Evolutionary conservation across 2,888 invertebrate species (phyloP).

Genomic region (Gortyna flavago): DNA sequence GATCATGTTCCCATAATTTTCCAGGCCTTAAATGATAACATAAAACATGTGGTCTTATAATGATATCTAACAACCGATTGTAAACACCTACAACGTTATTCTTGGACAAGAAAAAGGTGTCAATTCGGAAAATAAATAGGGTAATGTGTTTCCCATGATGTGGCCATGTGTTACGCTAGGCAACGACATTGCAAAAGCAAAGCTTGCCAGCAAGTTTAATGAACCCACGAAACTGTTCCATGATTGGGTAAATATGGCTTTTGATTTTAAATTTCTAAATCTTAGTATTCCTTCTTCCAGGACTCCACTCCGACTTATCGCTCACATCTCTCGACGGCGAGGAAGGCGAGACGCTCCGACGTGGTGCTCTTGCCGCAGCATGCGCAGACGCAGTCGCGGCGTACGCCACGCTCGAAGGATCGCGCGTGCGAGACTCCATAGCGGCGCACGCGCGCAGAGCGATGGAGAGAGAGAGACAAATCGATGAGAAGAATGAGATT

Average conservation of each 20-base stretch:
- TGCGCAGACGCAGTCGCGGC: conserved; percentile 94
- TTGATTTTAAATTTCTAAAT: background rate
- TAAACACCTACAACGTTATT: background rate
- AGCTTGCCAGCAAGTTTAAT: background rate
- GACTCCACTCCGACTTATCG: conserved; percentile 92
- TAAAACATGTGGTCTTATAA: background rate
- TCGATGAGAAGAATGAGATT: conserved; percentile 94
- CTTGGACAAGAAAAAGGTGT: background rate
- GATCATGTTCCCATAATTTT: background rate
- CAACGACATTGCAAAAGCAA: too few relatives aligned
- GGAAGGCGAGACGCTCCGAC: conserved; percentile 89
- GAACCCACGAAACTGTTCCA: background rate
- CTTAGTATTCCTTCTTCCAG: conserved; percentile 75
- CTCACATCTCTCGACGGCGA: conserved; percentile 91
- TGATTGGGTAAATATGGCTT: background rate
- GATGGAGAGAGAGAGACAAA: conserved; percentile 94
- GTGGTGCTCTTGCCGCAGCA: conserved; percentile 92
- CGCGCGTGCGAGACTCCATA: conserved; percentile 93
- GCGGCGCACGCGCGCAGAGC: conserved; percentile 94
- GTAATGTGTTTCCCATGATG: background rate
- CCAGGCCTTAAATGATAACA: background rate
- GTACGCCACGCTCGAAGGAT: conserved; percentile 93
- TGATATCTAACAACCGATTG: background rate
- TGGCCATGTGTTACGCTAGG: background rate
- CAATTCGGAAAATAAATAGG: too few relatives aligned